phyloP scores from a whole-genome alignment of 2,888 invertebrate genomes.

The Drosophila barbarae region DNA sequence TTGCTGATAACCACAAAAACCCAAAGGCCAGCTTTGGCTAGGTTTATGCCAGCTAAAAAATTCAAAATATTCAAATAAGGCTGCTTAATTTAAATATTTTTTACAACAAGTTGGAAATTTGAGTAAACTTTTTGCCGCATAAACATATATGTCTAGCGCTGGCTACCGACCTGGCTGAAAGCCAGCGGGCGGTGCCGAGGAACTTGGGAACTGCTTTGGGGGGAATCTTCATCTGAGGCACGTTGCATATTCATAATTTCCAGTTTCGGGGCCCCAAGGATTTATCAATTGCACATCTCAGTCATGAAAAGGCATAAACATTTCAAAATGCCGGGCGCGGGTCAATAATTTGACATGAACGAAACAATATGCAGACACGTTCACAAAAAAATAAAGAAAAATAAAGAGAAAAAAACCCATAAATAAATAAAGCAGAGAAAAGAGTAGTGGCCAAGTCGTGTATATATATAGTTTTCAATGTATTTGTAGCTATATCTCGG shows the following conservation, averaged over 20 bases:
- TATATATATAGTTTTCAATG: neutral
- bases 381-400: slow-evolving; percentile 4
- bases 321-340: slow-evolving; percentile 74
- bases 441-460: neutral
- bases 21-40: slow-evolving; percentile 33
- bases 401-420: neutral
- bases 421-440: neutral
- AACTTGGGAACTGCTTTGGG: neutral
- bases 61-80: neutral
- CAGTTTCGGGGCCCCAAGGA: slow-evolving; percentile 41
- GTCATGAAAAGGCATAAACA: slow-evolving; percentile 79
- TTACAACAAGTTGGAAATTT: neutral
- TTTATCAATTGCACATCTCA: slow-evolving; percentile 78
- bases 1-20: slow-evolving; percentile 53
- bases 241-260: slow-evolving; percentile 70
- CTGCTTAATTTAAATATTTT: neutral
- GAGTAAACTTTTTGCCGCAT: slow-evolving; percentile 31
- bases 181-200: slow-evolving; percentile 57
- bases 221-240: slow-evolving; percentile 29
- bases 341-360: slow-evolving; percentile 78
- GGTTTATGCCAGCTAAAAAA: slow-evolving; percentile 18
- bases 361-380: slow-evolving; percentile 70
- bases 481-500: neutral
- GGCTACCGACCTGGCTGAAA: slow-evolving; percentile 52
- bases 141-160: slow-evolving; percentile 45